These are phyloP conservation scores for Psephotus haematonotus DNA, from an alignment of 2,113 vertebrate species.

Conservation along the genomic window DNA sequence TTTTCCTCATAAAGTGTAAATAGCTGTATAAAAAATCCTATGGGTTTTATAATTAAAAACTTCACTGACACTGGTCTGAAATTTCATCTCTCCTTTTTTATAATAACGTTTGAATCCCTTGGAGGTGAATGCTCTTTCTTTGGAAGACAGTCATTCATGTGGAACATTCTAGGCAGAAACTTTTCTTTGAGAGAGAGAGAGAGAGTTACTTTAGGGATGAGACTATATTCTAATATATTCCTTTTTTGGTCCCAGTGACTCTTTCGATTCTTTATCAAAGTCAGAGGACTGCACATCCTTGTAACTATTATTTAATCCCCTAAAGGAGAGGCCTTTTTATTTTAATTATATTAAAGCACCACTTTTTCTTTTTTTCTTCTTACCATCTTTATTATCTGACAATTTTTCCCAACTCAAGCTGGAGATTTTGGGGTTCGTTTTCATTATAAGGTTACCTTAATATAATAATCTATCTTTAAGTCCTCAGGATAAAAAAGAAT, in stretches of 20 bases:
- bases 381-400: not conserved
- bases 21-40: not conserved
- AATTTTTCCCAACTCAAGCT: not conserved
- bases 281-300: constrained; percentile 5
- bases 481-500: not conserved
- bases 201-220: constrained; percentile 22
- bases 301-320: constrained; percentile 32
- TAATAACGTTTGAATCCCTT: not conserved
- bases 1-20: not conserved
- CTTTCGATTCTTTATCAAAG: constrained; percentile 9
- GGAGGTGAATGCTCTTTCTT: not conserved
- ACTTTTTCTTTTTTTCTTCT: not conserved
- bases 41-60: not conserved
- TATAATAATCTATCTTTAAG: not conserved
- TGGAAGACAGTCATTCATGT: not conserved
- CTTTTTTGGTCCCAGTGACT: not conserved
- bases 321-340: not conserved
- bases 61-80: not conserved
- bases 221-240: constrained; percentile 34
- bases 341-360: constrained; percentile 21
- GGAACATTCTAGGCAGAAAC: constrained; percentile 21
- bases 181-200: not conserved
- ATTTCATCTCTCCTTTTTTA: not conserved
- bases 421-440: not conserved
- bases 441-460: not conserved